Evolutionary conservation across 35 echinoderm and acorn worm species (phyloP).

Genomic region (Hemicentrotus pulcherrimus): DNA sequence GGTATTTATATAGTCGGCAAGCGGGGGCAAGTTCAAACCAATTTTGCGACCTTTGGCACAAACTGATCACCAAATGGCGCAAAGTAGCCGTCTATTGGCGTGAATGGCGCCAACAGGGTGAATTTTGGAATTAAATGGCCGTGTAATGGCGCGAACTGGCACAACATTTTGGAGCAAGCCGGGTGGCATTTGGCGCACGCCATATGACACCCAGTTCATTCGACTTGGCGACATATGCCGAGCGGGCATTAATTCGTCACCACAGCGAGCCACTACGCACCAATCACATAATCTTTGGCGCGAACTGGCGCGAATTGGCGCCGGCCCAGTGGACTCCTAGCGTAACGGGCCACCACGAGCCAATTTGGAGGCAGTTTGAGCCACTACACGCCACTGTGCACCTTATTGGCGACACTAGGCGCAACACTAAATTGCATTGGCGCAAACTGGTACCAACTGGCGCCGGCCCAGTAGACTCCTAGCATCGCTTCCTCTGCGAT

Average conservation of each 20-base stretch:
- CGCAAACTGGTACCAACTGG: not conserved
- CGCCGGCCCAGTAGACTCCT: too few species aligned
- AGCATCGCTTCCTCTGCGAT: too few species aligned
- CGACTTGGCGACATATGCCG: slow-evolving; percentile 22
- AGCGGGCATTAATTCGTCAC: slow-evolving; percentile 14
- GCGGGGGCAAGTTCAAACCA: slow-evolving; percentile 48
- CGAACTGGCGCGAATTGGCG: slow-evolving; percentile 21
- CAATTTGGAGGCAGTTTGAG: not conserved
- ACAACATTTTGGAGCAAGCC: not conserved
- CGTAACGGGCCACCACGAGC: not conserved
- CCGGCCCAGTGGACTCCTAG: slow-evolving; percentile 34
- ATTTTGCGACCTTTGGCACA: slow-evolving; percentile 50
- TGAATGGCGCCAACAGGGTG: slow-evolving; percentile 3
- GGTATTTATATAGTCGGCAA: not conserved
- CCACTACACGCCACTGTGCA: slow-evolving; percentile 8
- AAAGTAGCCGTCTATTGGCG: slow-evolving; percentile 44
- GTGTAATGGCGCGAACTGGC: slow-evolving; percentile 15
- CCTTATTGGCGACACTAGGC: slow-evolving; percentile 33
- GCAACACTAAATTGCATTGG: not conserved
- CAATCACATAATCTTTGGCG: slow-evolving; percentile 34
- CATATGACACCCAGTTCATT: slow-evolving; percentile 21
- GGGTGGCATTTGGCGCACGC: slow-evolving; percentile 29
- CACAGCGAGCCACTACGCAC: slow-evolving; percentile 30
- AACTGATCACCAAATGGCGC: slow-evolving; percentile 51
- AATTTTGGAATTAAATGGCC: slow-evolving; percentile 24